phyloP scores from a whole-genome alignment of 2,888 invertebrate genomes.

The Aethes cnicana region DNA sequence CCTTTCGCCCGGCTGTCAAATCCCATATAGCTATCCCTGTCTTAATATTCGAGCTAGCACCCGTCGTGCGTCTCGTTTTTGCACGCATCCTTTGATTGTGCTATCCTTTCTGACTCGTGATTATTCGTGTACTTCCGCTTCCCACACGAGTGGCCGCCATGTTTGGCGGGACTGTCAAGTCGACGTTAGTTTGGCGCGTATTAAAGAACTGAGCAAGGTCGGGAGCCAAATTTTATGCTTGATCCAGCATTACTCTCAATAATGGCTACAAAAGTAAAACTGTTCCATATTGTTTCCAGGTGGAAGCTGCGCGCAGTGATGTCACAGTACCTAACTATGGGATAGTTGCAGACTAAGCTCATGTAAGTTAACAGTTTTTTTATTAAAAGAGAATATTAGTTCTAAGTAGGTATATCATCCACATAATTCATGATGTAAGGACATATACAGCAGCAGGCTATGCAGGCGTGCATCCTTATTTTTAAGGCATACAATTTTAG shows the following conservation, averaged over 20 bases:
- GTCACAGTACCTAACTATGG: neutral
- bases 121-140: slow-evolving; percentile 80
- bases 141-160: slow-evolving; percentile 79
- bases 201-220: slow-evolving; percentile 65
- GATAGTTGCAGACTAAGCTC: neutral
- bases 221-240: slow-evolving; percentile 51
- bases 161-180: slow-evolving; percentile 80
- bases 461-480: too few relatives aligned
- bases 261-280: neutral
- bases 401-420: neutral
- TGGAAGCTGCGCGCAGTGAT: neutral
- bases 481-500: too few relatives aligned
- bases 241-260: slow-evolving; percentile 18
- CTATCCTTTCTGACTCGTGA: slow-evolving; percentile 75
- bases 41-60: slow-evolving; percentile 69
- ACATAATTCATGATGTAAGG: slow-evolving; percentile 31
- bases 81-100: slow-evolving; percentile 61
- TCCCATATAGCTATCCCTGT: slow-evolving; percentile 67
- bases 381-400: neutral
- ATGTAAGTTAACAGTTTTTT: slow-evolving; percentile 9
- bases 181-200: slow-evolving; percentile 80
- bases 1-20: slow-evolving; percentile 69
- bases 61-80: slow-evolving; percentile 73
- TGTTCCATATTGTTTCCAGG: slow-evolving; percentile 14
- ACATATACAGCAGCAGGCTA: too few relatives aligned